Conservation (phyloP, 2,888 invertebrate genomes). For the Apamea epomidion region DNA sequence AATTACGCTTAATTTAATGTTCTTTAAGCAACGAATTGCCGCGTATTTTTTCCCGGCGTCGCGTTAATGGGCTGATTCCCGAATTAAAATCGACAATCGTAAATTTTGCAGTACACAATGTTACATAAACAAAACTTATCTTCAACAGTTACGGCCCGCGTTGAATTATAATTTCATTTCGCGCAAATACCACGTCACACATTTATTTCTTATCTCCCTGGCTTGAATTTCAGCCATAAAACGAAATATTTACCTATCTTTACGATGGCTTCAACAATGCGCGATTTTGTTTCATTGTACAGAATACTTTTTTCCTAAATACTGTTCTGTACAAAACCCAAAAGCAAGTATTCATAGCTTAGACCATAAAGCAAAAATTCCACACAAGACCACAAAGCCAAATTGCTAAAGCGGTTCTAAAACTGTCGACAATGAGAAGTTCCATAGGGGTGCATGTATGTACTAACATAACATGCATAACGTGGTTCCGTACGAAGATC, state of each 20-base stretch:
- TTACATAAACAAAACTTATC: constrained; percentile 86
- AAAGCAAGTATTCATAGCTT: constrained; percentile 53
- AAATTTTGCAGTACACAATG: constrained; percentile 79
- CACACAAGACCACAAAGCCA: constrained; percentile 76
- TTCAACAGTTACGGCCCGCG: constrained; percentile 76
- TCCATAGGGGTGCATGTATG: constrained; percentile 69
- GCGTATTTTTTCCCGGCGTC: constrained; percentile 82
- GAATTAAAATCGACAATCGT: constrained; percentile 84
- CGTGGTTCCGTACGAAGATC: constrained; percentile 49
- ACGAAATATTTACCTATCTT: constrained; percentile 65
- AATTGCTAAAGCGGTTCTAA: constrained; percentile 77
- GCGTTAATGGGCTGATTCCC: constrained; percentile 83
- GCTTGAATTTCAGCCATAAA: constrained; percentile 62
- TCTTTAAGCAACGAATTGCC: constrained; percentile 84
- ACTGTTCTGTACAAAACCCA: constrained; percentile 27
- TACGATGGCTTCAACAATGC: constrained; percentile 60
- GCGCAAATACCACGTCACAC: constrained; percentile 66
- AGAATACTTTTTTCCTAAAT: constrained; percentile 42
- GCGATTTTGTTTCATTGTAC: constrained; percentile 44
- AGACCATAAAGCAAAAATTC: constrained; percentile 75
- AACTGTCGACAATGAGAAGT: constrained; percentile 72
- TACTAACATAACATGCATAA: constrained; percentile 69
- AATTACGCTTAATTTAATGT: constrained; percentile 86
- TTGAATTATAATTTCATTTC: constrained; percentile 78
- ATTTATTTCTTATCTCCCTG: constrained; percentile 67